Base-by-base conservation (phyloP, 2,113 vertebrate species). In the Tauraco erythrolophus region DNA sequence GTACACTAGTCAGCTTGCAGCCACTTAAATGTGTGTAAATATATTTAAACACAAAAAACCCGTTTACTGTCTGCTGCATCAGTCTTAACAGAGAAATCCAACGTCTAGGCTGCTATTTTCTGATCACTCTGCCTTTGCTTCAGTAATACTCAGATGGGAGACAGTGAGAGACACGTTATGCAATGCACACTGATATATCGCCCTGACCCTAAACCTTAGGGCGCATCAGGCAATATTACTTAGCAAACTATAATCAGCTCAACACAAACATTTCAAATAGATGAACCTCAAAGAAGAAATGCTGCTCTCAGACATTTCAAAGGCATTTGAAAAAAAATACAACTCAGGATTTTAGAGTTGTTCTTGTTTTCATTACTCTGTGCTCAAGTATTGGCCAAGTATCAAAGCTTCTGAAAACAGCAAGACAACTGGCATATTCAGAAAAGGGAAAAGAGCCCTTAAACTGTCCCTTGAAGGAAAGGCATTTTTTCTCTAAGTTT, bases 341-440 rank as follows among this genome's bases (percentile, higher is more conserved):
- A 0, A 86, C 60, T 83, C 51, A 31, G 64, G 41, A 87, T 94
- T 96, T 95, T 78, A 92, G 77, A 81, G 72, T 56, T 68, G 4
- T 68, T 84, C 94, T 97, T 97, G 92, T 94, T 95, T 92, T 97
- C 80, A 87, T 96, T 95, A 91, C 39, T 92, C 64, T 68, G 21
- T 14, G 15, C 68, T 94, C 35, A 88, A 96, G 46, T 51, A 64
- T 46, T 87, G 92, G 91, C 61, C 23, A 64, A 80, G 27, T 79
- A 60, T 92, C 88, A 95, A 62, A 64, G 71, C 57, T 95, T 43
- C 91, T 51, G 24, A 60, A 89, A 78, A 43, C 58, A 95, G 79
- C 50, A 88, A 94, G 74, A 84, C 88, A 96, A 80, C 41, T 92
- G 54, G 37, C 62, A 70, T 78, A 93, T 85, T 72, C 46, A 84